phyloP scores from a whole-genome alignment of 2,797 vertebrate species.

The Adelosebastes latens region DNA sequence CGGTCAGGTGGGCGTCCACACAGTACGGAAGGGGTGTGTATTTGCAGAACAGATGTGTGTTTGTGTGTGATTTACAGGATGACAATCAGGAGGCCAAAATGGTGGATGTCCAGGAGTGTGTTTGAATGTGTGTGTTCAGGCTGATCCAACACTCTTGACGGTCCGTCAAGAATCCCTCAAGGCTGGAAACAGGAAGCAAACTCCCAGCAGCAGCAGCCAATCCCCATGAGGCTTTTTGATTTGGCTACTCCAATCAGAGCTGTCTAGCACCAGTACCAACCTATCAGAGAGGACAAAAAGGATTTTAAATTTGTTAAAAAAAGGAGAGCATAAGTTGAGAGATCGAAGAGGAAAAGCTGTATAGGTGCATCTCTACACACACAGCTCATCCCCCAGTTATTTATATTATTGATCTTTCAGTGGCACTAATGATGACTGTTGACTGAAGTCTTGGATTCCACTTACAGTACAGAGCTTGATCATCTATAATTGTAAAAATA shows the following conservation, averaged over 20 bases:
- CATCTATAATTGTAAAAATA: background rate
- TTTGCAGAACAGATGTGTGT: conserved; percentile 12
- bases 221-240: conserved; percentile 68
- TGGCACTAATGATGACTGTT: background rate
- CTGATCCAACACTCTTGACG: conserved; percentile 32
- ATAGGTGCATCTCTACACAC: background rate
- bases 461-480: background rate
- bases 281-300: conserved; percentile 42
- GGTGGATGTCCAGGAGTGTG: background rate
- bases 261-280: conserved; percentile 44
- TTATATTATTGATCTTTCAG: conserved; percentile 15
- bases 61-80: conserved; percentile 23
- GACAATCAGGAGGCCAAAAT: conserved; percentile 22
- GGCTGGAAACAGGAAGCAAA: conserved; percentile 66
- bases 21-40: background rate
- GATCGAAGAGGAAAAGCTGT: background rate
- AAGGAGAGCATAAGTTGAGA: background rate
- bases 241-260: conserved; percentile 54
- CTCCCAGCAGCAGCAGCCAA: conserved; percentile 60
- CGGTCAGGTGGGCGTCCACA: conserved; percentile 3
- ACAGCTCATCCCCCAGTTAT: conserved; percentile 1
- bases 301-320: background rate
- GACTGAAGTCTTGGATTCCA: conserved; percentile 1
- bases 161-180: conserved; percentile 40
- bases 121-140: conserved; percentile 5